A percentile compares a stretch with the other conserved stretches of the same genome.
phyloP scores from a whole-genome alignment of 2,113 vertebrate species.

The Colossoma macropomum region DNA sequence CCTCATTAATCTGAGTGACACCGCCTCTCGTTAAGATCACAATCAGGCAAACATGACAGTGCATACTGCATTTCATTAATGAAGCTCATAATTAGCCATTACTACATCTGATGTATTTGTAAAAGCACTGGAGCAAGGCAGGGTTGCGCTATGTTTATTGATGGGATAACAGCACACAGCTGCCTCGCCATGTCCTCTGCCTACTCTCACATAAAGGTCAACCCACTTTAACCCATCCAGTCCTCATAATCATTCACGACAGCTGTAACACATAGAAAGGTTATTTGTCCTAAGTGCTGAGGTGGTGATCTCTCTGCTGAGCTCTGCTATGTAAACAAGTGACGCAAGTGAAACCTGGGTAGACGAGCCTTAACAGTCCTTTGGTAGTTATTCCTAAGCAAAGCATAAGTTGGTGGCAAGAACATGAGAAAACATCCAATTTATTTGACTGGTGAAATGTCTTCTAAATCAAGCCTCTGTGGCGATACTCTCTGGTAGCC shows the following conservation, averaged over 20 bases:
- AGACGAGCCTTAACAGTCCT: not conserved
- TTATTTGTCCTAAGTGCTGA: constrained; percentile 1
- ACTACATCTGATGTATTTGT: constrained; percentile 35
- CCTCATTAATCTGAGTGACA: constrained; percentile 15
- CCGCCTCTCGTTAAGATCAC: constrained; percentile 22
- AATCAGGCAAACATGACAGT: constrained; percentile 9
- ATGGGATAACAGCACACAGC: constrained; percentile 38
- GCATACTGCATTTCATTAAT: constrained; percentile 26
- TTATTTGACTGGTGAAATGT: not conserved
- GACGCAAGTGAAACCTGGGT: not conserved
- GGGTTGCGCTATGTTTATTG: constrained; percentile 23
- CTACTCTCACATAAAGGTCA: constrained; percentile 32
- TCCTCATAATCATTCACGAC: not conserved
- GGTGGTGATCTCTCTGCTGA: not conserved
- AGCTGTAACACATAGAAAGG: constrained; percentile 5
- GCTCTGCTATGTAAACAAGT: not conserved
- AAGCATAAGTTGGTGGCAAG: not conserved
- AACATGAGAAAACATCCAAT: not conserved
- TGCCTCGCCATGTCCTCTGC: constrained; percentile 27
- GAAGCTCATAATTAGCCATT: constrained; percentile 30
- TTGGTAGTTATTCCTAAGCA: not conserved
- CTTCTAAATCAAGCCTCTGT: too few relatives aligned
- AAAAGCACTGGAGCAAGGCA: constrained; percentile 30
- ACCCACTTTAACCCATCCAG: constrained; percentile 5
- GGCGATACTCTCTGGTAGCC: not conserved